A percentile compares a stretch with the other conserved stretches of the same genome.
These are phyloP conservation scores for Conomelus anceps DNA, from an alignment of 2,888 invertebrate species.

Conservation along the genomic window DNA sequence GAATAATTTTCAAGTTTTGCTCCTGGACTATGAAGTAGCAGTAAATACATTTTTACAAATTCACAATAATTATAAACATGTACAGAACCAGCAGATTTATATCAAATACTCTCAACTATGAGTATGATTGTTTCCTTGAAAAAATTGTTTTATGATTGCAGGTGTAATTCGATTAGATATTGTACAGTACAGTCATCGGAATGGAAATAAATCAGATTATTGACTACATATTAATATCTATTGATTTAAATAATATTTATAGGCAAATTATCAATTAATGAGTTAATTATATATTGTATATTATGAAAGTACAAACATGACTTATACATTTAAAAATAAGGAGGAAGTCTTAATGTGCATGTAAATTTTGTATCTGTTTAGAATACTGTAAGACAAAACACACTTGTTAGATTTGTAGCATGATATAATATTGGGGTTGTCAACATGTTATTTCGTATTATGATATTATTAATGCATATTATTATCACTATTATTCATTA, in stretches of 20 bases:
- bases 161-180: background rate
- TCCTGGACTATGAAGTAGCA: background rate
- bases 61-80: background rate
- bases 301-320: slow-evolving; percentile 12
- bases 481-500: background rate
- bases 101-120: background rate
- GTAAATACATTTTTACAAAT: background rate
- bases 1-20: background rate
- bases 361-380: slow-evolving; percentile 5
- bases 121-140: background rate
- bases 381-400: background rate
- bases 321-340: background rate
- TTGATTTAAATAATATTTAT: background rate
- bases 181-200: background rate
- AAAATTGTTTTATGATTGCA: background rate
- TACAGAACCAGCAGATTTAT: background rate
- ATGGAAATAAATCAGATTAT: background rate
- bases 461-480: background rate
- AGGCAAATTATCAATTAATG: background rate
- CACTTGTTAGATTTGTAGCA: slow-evolving; percentile 10
- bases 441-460: background rate
- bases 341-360: slow-evolving; percentile 1
- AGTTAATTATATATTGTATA: slow-evolving; percentile 1
- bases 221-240: background rate
- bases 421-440: slow-evolving; percentile 11